A percentile compares a stretch with the other conserved stretches of the same genome.
phyloP scores from a whole-genome alignment of 2,113 vertebrate genomes.

The Dascyllus trimaculatus region DNA sequence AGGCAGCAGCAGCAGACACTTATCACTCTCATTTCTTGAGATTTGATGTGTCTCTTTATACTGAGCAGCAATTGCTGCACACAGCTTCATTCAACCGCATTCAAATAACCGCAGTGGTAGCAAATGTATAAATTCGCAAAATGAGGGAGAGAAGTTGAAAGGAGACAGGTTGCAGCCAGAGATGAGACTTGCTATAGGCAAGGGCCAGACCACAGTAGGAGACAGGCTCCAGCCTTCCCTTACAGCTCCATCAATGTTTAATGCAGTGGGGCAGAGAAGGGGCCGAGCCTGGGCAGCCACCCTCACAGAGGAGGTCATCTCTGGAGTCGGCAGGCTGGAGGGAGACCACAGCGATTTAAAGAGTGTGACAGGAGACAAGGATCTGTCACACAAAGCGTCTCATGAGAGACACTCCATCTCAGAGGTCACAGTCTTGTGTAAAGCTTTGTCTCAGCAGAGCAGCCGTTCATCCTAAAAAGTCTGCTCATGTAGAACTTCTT shows the following conservation, averaged over 20 bases:
- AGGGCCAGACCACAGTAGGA: conserved; percentile 69
- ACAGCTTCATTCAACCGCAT: conserved; percentile 55
- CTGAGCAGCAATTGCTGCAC: conserved; percentile 51
- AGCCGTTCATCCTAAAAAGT: not conserved
- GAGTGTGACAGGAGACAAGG: conserved; percentile 60
- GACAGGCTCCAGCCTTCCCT: conserved; percentile 79
- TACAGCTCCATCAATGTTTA: conserved; percentile 81
- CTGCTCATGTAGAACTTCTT: not conserved
- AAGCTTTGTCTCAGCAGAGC: conserved; percentile 17
- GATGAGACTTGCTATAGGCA: conserved; percentile 63
- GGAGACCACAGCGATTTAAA: conserved; percentile 50
- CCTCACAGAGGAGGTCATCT: conserved; percentile 72
- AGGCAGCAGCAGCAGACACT: conserved; percentile 72
- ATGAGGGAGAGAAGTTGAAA: conserved; percentile 45
- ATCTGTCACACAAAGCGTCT: conserved; percentile 58
- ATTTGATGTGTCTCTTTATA: conserved; percentile 63
- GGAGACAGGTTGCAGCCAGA: conserved; percentile 59
- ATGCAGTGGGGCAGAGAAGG: conserved; percentile 69
- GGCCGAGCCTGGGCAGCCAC: conserved; percentile 53
- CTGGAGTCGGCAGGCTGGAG: conserved; percentile 56
- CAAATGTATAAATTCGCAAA: conserved; percentile 42
- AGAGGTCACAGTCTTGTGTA: conserved; percentile 18
- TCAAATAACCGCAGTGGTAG: conserved; percentile 62
- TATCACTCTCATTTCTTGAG: conserved; percentile 76
- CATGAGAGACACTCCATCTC: conserved; percentile 11